Evolutionary conservation across 1,140 invertebrate species (phyloP).

Genomic region (Drosophila prosaltans): DNA sequence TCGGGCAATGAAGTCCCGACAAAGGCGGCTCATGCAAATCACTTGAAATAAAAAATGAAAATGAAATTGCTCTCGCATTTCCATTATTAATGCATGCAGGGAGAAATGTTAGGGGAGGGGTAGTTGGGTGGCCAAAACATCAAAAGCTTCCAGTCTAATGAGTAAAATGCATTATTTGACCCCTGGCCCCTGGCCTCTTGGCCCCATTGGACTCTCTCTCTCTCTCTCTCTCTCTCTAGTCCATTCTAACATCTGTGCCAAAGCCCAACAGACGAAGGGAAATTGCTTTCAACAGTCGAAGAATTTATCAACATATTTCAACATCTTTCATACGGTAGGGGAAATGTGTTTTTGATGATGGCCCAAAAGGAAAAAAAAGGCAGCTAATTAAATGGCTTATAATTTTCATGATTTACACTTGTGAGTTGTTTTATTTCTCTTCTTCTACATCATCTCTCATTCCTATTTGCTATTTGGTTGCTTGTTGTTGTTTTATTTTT

Average conservation of each 20-base stretch:
- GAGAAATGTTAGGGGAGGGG: not conserved
- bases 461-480: not conserved
- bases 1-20: constrained; percentile 8
- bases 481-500: constrained; percentile 24
- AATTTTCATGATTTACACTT: constrained; percentile 79
- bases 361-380: constrained; percentile 38
- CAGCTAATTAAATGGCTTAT: constrained; percentile 80
- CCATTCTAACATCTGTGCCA: constrained; percentile 21
- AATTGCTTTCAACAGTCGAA: constrained; percentile 65
- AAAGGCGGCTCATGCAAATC: constrained; percentile 63
- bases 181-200: constrained; percentile 54
- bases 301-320: constrained; percentile 67
- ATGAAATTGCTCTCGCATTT: constrained; percentile 41
- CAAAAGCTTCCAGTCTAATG: constrained; percentile 65
- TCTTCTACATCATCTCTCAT: not conserved
- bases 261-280: constrained; percentile 34
- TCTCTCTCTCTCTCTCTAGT: constrained; percentile 15
- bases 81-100: not conserved
- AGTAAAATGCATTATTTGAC: constrained; percentile 71
- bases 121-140: constrained; percentile 46
- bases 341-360: constrained; percentile 66
- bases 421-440: constrained; percentile 23
- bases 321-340: constrained; percentile 39
- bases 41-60: constrained; percentile 58
- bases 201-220: constrained; percentile 21